Percentiles rank a stretch among this genome's conserved stretches.
Conservation (phyloP, 2,797 vertebrate species). For the Alosa sapidissima region DNA sequence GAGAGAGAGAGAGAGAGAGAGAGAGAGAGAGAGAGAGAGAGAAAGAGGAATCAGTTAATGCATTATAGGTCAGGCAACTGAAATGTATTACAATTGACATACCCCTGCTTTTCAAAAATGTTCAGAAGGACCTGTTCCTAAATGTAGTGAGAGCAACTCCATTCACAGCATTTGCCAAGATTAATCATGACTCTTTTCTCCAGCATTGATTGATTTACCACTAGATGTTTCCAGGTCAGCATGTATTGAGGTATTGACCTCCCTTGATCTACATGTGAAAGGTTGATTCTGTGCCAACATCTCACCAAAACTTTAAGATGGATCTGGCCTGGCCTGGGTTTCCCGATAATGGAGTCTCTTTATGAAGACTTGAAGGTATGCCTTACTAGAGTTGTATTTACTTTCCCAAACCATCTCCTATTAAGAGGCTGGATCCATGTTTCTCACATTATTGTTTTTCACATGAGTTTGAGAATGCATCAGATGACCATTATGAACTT, state of each 20-base stretch:
- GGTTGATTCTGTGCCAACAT: conserved; percentile 27
- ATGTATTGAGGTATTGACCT: conserved; percentile 58
- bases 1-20: neutral
- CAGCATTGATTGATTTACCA: conserved; percentile 53
- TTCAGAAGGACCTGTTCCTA: conserved; percentile 39
- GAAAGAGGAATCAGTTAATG: neutral
- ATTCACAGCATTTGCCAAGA: conserved; percentile 55
- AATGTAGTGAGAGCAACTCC: conserved; percentile 58
- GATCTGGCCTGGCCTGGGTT: neutral
- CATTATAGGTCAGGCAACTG: neutral
- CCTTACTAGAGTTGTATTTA: too few relatives aligned
- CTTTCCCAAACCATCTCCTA: too few relatives aligned
- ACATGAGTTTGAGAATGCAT: too few relatives aligned
- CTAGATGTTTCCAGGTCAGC: conserved; percentile 57
- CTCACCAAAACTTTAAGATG: neutral
- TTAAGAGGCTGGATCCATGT: too few relatives aligned
- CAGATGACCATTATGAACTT: too few relatives aligned
- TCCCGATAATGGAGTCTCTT: too few relatives aligned
- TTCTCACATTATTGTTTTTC: too few relatives aligned
- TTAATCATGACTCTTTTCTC: conserved; percentile 63
- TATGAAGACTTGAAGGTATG: too few relatives aligned
- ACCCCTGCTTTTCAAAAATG: neutral
- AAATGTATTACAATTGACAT: neutral
- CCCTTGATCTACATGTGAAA: conserved; percentile 54
- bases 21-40: neutral